Evolutionary conservation across 2,888 invertebrate species (phyloP), one percentile per base, ranked within the genome.

Genomic region (Lithophane leautieri): DNA sequence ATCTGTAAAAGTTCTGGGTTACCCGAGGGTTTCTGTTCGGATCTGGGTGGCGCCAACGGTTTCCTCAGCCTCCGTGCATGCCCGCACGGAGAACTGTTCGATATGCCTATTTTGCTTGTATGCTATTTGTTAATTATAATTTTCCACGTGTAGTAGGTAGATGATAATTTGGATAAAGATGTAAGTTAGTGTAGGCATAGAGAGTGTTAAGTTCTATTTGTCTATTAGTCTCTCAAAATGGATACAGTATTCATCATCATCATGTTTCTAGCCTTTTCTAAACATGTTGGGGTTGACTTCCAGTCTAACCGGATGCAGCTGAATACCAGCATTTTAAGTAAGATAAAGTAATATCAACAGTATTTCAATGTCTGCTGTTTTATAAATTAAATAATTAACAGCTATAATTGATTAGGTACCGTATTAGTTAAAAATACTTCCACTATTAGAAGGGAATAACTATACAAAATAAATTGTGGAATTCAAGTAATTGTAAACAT

Each of bases 401-500:
- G 7, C 4, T 22, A 7, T 61, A 25, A 44, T 14, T 61, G 7
- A 25, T 44, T 34, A 34, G 6, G 34, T 34, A 28, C 7, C 8
- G 9, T 28, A 28, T 54, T 28, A 12, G 4, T 22, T 14, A 22
- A 42, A 47, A 63, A 25, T 50, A 56, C 19, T 72, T 16, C 28
- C 2, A 14, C 8, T 25, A 40, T 14, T 56, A 25, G 11, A 63
- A 79, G 9, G 16, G 8, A 47, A 54, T 63, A 34, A 34, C 4
- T 34, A 22, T 50, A 63, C 2, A 12, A 2, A 11, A 11, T 2
- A 52, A 66, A 83, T 74, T 76, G 61, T 79, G 73, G 70, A 70
- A 84, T 72, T 63, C 54, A 25, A 77, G 60, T 54, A 69, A 73
- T 74, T 76, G 28, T 25, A 60, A 80, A 75, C 75, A 77, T 69